A percentile compares a stretch with the other conserved stretches of the same genome.
phyloP scores from a whole-genome alignment of 2,797 vertebrate species.

The Anguilla megastoma region DNA sequence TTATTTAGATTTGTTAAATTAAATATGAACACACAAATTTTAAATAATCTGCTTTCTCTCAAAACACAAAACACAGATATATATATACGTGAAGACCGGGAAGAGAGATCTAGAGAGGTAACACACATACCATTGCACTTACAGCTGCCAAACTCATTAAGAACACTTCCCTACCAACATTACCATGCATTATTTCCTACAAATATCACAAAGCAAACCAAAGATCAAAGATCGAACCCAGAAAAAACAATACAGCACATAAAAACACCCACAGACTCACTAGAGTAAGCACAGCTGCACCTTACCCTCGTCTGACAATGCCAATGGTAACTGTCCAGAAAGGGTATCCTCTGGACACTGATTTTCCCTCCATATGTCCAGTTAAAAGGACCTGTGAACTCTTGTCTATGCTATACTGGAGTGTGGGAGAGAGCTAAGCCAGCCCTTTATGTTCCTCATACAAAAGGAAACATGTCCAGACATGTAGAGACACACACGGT shows the following conservation, averaged over 20 bases:
- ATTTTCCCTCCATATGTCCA: not conserved
- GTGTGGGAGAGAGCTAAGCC: slow-evolving; percentile 15
- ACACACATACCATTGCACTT: not conserved
- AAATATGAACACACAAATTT: not conserved
- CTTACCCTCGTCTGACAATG: not conserved
- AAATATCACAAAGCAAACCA: not conserved
- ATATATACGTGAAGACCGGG: not conserved
- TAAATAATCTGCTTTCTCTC: not conserved
- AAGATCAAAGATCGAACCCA: not conserved
- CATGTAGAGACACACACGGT: slow-evolving; percentile 11
- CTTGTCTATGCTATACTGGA: not conserved
- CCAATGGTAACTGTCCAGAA: not conserved
- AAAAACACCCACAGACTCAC: not conserved
- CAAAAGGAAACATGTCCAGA: slow-evolving; percentile 30
- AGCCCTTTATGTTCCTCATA: slow-evolving; percentile 3
- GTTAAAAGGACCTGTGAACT: not conserved
- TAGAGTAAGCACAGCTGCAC: not conserved
- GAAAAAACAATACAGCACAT: not conserved
- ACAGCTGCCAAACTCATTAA: not conserved
- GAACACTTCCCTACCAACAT: not conserved
- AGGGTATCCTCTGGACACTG: not conserved
- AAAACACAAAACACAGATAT: not conserved
- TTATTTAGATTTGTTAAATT: not conserved
- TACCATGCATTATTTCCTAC: not conserved
- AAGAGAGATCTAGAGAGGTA: not conserved